Conservation (phyloP, 2,113 vertebrate genomes). For the Gambusia affinis region DNA sequence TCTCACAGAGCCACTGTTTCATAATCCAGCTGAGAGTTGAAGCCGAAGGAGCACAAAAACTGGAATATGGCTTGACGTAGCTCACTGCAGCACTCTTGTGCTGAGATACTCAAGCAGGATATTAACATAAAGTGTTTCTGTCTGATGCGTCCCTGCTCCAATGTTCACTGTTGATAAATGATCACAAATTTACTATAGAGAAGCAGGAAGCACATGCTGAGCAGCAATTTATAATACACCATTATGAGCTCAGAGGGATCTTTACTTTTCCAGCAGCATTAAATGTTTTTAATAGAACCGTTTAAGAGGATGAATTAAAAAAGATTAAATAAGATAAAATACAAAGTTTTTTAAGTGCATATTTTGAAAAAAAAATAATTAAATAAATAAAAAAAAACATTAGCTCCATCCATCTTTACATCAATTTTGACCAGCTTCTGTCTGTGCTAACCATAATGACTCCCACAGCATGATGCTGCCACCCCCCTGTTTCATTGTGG, state of each 20-base stretch:
- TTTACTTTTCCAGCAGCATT: background rate
- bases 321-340: background rate
- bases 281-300: background rate
- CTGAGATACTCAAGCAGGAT: slow-evolving; percentile 33
- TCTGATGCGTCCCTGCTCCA: slow-evolving; percentile 11
- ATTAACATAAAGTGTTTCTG: slow-evolving; percentile 40
- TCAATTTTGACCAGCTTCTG: background rate
- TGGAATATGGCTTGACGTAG: slow-evolving; percentile 23
- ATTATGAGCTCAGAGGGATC: background rate
- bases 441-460: background rate
- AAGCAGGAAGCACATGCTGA: slow-evolving; percentile 8
- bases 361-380: too few relatives aligned
- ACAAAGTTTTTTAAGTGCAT: background rate
- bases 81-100: slow-evolving; percentile 7
- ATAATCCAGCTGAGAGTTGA: slow-evolving; percentile 17
- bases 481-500: background rate
- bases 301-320: background rate
- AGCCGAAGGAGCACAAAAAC: slow-evolving; percentile 28
- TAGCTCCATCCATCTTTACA: background rate
- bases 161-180: background rate
- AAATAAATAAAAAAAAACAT: too few relatives aligned
- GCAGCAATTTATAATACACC: slow-evolving; percentile 2
- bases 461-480: background rate
- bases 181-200: background rate
- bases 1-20: slow-evolving; percentile 34